These are phyloP conservation scores for Coptotermes formosanus DNA, from an alignment of 1,140 invertebrate species.

Conservation along the genomic window DNA sequence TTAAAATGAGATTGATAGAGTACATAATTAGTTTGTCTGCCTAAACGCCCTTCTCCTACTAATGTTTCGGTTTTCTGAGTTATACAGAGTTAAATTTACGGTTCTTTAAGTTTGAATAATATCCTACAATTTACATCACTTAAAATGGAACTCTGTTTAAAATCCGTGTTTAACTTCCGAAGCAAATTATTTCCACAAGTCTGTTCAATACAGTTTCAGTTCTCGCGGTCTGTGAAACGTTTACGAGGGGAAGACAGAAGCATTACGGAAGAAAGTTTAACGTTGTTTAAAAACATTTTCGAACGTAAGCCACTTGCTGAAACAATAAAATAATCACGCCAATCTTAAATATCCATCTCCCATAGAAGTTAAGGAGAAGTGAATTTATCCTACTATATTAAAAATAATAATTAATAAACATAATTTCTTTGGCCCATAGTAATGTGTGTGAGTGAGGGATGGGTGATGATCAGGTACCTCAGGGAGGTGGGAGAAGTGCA, in stretches of 20 bases:
- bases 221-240: neutral
- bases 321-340: conserved; percentile 1
- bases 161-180: neutral
- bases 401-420: neutral
- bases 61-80: neutral
- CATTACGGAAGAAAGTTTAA: neutral
- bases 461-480: neutral
- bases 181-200: neutral
- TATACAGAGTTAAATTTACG: neutral
- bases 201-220: neutral
- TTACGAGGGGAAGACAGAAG: neutral
- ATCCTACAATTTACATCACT: neutral
- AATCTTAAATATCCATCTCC: neutral
- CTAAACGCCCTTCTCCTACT: neutral
- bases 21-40: neutral
- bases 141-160: neutral
- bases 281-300: neutral
- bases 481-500: neutral
- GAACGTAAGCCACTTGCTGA: neutral
- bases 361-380: neutral
- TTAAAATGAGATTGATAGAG: neutral
- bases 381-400: neutral
- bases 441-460: neutral
- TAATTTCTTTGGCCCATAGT: neutral
- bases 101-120: neutral